Evolutionary conservation across 2,113 vertebrate genomes (phyloP).

Genomic region (Perca fluviatilis): DNA sequence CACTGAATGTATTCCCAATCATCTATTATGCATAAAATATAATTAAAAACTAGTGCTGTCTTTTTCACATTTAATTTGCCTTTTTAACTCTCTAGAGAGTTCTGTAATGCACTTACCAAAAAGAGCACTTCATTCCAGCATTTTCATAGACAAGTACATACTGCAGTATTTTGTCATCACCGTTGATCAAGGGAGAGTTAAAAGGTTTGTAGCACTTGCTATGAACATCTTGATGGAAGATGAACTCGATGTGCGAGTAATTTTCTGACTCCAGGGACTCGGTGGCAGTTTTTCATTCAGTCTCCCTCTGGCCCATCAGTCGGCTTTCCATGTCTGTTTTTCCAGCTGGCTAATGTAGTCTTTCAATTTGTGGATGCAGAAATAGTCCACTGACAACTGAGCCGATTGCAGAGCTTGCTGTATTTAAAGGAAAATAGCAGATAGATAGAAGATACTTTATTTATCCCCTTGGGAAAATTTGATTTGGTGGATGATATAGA

Average conservation of each 20-base stretch:
- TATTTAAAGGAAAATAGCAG: conserved; percentile 23
- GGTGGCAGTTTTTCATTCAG: conserved; percentile 39
- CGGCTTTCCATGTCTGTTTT: conserved; percentile 45
- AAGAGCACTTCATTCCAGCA: conserved; percentile 51
- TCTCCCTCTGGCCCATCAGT: conserved; percentile 44
- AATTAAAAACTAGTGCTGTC: conserved; percentile 61
- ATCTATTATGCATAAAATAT: conserved; percentile 70
- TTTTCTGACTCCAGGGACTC: conserved; percentile 50
- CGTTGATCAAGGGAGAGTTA: conserved; percentile 41
- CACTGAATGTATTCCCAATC: conserved; percentile 42
- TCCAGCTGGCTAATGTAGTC: conserved; percentile 46
- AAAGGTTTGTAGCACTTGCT: conserved; percentile 54
- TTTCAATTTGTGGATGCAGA: conserved; percentile 43
- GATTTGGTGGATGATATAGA: neutral
- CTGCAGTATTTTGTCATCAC: conserved; percentile 40
- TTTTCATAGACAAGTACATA: conserved; percentile 46
- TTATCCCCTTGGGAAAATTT: too few relatives aligned
- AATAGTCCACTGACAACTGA: conserved; percentile 37
- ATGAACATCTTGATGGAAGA: conserved; percentile 62
- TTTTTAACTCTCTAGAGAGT: conserved; percentile 56
- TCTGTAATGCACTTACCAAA: conserved; percentile 54
- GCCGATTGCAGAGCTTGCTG: conserved; percentile 4
- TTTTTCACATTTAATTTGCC: conserved; percentile 56
- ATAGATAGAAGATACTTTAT: too few relatives aligned
- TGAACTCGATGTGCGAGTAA: conserved; percentile 49